phyloP scores from a whole-genome alignment of 2,888 invertebrate species.

The Danaus chrysippus region DNA sequence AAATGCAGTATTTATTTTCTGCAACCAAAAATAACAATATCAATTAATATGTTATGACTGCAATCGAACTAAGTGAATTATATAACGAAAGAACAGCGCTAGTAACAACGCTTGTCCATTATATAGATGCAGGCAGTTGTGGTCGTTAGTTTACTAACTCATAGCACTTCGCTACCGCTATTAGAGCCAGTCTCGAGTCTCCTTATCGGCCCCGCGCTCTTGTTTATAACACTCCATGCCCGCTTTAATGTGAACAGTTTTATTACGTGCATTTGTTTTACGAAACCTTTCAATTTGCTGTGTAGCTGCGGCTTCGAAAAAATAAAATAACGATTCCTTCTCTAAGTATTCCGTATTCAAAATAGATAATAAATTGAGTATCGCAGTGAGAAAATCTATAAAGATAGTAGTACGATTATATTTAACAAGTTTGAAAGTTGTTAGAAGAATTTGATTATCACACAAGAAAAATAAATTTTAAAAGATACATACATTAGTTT shows the following conservation, averaged over 20 bases:
- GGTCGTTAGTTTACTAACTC: constrained; percentile 55
- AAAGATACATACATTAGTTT: no score
- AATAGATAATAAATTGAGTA: no score
- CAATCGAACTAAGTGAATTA: constrained; percentile 15
- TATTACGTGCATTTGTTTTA: constrained; percentile 17
- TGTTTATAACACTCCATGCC: constrained; percentile 37
- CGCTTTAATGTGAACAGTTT: constrained; percentile 31
- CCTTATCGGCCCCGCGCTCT: constrained; percentile 45
- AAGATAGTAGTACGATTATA: no score
- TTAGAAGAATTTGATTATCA: no score
- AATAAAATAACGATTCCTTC: neutral
- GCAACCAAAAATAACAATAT: no score
- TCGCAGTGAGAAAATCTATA: no score
- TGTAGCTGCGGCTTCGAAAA: neutral
- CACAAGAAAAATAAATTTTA: no score
- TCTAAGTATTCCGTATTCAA: neutral
- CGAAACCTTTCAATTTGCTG: constrained; percentile 1
- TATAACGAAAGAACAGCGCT: constrained; percentile 35
- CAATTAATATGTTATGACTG: constrained; percentile 3
- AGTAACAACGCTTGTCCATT: constrained; percentile 34
- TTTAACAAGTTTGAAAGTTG: no score
- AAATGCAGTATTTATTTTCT: no score
- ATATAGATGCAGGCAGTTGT: constrained; percentile 46
- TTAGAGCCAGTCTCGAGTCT: constrained; percentile 43
- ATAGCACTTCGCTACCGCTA: constrained; percentile 45